Conservation (phyloP, 2,888 invertebrate species). For the Noctua janthe region DNA sequence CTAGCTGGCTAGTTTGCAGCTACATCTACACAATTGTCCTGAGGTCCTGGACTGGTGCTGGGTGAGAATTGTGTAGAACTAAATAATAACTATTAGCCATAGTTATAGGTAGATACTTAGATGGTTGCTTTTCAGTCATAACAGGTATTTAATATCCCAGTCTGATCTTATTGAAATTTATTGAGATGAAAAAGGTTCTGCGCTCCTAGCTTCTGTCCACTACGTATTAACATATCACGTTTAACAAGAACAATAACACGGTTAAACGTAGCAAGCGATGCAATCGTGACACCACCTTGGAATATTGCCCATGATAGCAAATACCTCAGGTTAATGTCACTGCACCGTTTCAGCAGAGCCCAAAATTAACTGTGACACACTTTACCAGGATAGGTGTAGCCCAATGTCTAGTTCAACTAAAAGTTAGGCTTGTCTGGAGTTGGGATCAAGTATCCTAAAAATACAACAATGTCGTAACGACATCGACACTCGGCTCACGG, state of each 20-base stretch:
- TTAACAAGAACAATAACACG: constrained; percentile 56
- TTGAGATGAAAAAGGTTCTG: constrained; percentile 5
- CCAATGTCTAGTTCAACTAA: constrained; percentile 87
- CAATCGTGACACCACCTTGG: constrained; percentile 75
- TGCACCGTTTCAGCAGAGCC: constrained; percentile 68
- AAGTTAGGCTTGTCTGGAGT: constrained; percentile 41
- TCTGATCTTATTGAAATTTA: not conserved
- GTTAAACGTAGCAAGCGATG: constrained; percentile 49
- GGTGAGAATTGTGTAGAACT: too few species aligned
- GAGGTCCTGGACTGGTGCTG: not conserved
- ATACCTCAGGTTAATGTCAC: constrained; percentile 71
- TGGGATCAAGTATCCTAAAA: constrained; percentile 26
- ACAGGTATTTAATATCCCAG: not conserved
- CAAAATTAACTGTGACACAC: constrained; percentile 76
- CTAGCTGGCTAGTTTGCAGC: not conserved
- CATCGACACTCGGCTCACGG: constrained; percentile 34
- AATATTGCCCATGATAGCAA: constrained; percentile 78
- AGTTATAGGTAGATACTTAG: not conserved
- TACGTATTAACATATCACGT: constrained; percentile 40
- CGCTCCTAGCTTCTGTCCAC: constrained; percentile 1
- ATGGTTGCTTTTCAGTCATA: not conserved
- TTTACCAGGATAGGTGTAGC: constrained; percentile 74
- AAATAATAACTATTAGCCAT: not conserved
- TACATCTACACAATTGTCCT: not conserved
- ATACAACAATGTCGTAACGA: constrained; percentile 55